A percentile compares a stretch with the other conserved stretches of the same genome.
phyloP scores from a whole-genome alignment of 2,797 vertebrate species.

The Zalophus californianus region DNA sequence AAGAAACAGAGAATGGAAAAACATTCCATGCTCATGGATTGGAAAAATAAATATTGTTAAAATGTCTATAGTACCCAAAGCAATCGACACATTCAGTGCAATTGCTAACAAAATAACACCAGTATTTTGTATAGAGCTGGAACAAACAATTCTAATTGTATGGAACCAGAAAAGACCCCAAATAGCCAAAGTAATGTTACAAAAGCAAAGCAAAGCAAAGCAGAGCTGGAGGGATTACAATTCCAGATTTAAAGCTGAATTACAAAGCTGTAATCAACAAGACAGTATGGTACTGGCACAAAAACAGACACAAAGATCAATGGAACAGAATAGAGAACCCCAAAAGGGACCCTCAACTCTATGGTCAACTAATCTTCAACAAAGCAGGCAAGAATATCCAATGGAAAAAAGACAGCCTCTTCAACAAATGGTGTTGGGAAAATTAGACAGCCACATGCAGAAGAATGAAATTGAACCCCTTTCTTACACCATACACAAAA shows the following conservation, averaged over 20 bases:
- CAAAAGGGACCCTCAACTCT: neutral
- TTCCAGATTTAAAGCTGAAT: neutral
- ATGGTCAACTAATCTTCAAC: neutral
- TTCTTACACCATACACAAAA: neutral
- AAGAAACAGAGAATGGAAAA: neutral
- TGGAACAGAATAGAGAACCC: neutral
- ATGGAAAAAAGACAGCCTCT: neutral
- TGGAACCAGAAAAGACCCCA: neutral
- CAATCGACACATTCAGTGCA: neutral
- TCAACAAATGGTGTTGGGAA: neutral
- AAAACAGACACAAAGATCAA: neutral
- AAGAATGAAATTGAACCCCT: neutral
- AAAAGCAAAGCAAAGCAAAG: neutral
- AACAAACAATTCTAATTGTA: neutral
- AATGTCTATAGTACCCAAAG: neutral
- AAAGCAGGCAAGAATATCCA: neutral
- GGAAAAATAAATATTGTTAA: neutral
- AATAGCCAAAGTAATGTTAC: neutral
- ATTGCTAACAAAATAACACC: neutral
- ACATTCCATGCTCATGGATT: neutral
- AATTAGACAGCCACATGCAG: neutral
- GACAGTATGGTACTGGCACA: neutral
- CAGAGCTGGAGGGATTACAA: neutral
- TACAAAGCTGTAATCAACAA: neutral
- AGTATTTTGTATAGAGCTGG: neutral